Evolutionary conservation across 1,140 invertebrate genomes (phyloP).

Genomic region (Gryllus bimaculatus): DNA sequence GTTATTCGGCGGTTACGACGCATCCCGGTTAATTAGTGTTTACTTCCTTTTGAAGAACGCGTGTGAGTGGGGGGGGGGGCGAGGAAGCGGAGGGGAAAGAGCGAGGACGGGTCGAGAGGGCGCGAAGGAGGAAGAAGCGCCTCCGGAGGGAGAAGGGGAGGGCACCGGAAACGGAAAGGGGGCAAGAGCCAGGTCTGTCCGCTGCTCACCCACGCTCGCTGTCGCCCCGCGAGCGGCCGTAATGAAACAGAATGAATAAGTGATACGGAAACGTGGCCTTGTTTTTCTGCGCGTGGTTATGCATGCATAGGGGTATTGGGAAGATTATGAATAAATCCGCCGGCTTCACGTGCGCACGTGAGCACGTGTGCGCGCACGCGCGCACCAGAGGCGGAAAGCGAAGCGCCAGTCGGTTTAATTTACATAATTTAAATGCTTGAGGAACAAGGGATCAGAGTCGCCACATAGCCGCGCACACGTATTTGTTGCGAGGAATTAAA

Average conservation of each 20-base stretch:
- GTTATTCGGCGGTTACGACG: background rate
- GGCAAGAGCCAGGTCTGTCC: too few relatives aligned
- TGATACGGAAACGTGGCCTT: background rate
- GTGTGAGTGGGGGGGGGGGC: too few relatives aligned
- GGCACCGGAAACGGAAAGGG: too few relatives aligned
- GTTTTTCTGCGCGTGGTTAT: conserved; percentile 1
- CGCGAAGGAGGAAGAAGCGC: background rate
- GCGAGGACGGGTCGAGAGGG: background rate
- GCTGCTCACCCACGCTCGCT: background rate
- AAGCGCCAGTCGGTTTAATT: background rate
- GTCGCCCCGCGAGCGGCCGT: background rate
- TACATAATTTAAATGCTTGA: background rate
- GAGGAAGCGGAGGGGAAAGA: background rate
- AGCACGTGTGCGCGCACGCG: background rate
- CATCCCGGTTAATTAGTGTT: background rate
- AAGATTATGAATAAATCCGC: conserved; percentile 5
- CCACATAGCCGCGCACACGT: background rate
- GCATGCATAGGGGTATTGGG: conserved; percentile 2
- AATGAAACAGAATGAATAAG: conserved; percentile 2
- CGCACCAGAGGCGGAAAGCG: background rate
- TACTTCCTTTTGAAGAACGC: background rate
- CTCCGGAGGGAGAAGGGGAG: background rate
- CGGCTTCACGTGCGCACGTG: background rate
- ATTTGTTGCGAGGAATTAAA: conserved; percentile 1
- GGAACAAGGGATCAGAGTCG: conserved; percentile 2